These are phyloP conservation scores for Perithous albicinctus DNA, from an alignment of 2,888 invertebrate genomes.

Conservation along the genomic window DNA sequence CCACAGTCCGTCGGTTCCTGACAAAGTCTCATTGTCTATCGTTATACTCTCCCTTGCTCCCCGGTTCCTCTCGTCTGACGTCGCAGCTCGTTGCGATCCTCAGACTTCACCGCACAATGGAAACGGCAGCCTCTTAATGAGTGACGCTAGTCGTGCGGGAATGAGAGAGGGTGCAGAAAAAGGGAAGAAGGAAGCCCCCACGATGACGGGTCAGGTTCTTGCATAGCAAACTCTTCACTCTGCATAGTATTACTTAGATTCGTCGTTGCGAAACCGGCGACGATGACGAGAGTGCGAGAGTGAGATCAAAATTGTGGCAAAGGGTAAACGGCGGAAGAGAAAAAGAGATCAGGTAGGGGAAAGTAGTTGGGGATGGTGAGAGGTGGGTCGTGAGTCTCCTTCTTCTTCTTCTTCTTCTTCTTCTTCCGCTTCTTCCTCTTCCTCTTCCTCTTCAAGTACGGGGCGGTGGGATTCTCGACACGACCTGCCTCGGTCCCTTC, in stretches of 20 bases:
- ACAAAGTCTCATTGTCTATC: slow-evolving; percentile 79
- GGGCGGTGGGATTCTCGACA: slow-evolving; percentile 44
- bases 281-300: slow-evolving; percentile 45
- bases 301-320: slow-evolving; percentile 29
- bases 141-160: slow-evolving; percentile 76
- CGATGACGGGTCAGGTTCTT: background rate
- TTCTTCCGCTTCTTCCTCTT: slow-evolving; percentile 16
- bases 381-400: slow-evolving; percentile 43
- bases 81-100: slow-evolving; percentile 33
- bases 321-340: slow-evolving; percentile 16
- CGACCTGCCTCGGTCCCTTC: slow-evolving; percentile 36
- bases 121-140: slow-evolving; percentile 77
- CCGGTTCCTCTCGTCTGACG: background rate
- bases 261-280: slow-evolving; percentile 40
- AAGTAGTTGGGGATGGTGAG: slow-evolving; percentile 44
- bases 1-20: slow-evolving; percentile 63
- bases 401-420: background rate
- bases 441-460: slow-evolving; percentile 25
- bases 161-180: slow-evolving; percentile 48
- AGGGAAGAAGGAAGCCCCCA: slow-evolving; percentile 5
- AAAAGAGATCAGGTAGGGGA: slow-evolving; percentile 23
- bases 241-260: background rate
- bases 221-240: background rate
- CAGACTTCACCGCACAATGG: slow-evolving; percentile 74
- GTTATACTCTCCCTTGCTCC: slow-evolving; percentile 59